Evolutionary conservation across 2,797 vertebrate species (phyloP).

Genomic region (Pantherophis alleghaniensis): DNA sequence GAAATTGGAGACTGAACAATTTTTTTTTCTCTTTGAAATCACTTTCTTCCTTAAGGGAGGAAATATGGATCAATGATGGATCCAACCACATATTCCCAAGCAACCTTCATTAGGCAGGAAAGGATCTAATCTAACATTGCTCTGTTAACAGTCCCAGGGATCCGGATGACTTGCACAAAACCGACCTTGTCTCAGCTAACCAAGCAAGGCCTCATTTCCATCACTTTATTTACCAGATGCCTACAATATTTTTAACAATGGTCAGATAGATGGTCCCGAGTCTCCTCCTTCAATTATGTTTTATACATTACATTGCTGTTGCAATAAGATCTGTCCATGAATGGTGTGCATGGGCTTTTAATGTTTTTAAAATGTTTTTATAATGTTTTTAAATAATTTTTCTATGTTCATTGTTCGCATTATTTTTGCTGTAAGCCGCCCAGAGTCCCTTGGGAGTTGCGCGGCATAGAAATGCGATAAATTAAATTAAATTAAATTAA

Average conservation of each 20-base stretch:
- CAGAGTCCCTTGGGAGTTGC: no score
- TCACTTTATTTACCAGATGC: not conserved
- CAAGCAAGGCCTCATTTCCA: not conserved
- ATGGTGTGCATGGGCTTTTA: no score
- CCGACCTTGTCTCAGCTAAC: not conserved
- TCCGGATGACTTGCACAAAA: not conserved
- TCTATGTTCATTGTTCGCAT: no score
- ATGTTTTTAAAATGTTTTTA: no score
- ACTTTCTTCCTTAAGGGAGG: not conserved
- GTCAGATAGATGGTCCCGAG: not conserved
- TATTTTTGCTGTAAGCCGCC: no score
- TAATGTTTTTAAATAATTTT: no score
- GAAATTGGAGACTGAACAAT: not conserved
- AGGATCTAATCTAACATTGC: not conserved
- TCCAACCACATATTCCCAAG: not conserved
- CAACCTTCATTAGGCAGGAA: not conserved
- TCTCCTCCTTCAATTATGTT: not conserved
- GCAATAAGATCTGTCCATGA: no score
- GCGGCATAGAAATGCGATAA: no score
- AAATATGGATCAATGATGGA: not conserved
- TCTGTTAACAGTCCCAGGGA: not conserved
- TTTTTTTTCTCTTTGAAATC: not conserved
- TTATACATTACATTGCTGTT: not conserved
- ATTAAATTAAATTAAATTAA: no score
- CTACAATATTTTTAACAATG: not conserved